A percentile compares a stretch with the other conserved stretches of the same genome.
These are phyloP conservation scores for Operophtera brumata DNA, from an alignment of 2,888 invertebrate genomes.

Conservation along the genomic window DNA sequence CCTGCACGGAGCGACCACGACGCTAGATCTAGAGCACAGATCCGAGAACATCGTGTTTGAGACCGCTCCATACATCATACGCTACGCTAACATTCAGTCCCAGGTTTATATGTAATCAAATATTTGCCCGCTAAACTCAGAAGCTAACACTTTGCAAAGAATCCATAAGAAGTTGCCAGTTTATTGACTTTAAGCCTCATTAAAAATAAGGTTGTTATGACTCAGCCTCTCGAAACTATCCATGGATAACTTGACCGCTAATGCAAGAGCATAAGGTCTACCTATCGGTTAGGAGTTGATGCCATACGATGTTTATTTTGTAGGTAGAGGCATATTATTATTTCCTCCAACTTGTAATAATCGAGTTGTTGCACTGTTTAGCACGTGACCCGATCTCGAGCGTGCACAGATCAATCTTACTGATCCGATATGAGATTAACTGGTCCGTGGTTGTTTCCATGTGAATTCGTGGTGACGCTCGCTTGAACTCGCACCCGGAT, in stretches of 20 bases:
- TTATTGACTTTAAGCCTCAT: constrained; percentile 53
- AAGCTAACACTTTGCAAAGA: constrained; percentile 41
- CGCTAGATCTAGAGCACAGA: constrained; percentile 69
- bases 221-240: constrained; percentile 47
- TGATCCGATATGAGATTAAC: constrained; percentile 72
- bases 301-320: constrained; percentile 36
- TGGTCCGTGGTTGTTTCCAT: constrained; percentile 69
- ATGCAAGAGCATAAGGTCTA: constrained; percentile 39
- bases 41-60: constrained; percentile 56
- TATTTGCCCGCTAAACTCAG: constrained; percentile 39
- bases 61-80: constrained; percentile 53
- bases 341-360: constrained; percentile 47
- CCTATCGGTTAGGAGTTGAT: constrained; percentile 40
- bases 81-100: constrained; percentile 51
- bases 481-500: constrained; percentile 75
- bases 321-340: constrained; percentile 44
- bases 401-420: constrained; percentile 64
- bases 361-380: constrained; percentile 66
- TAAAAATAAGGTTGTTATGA: constrained; percentile 56
- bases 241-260: constrained; percentile 43
- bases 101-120: constrained; percentile 37
- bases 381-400: constrained; percentile 64
- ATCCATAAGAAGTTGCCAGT: constrained; percentile 44
- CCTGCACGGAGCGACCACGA: constrained; percentile 64
- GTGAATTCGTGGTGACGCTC: constrained; percentile 64